phyloP scores from a whole-genome alignment of 2,888 invertebrate species.

The Mesochorus sp. region DNA sequence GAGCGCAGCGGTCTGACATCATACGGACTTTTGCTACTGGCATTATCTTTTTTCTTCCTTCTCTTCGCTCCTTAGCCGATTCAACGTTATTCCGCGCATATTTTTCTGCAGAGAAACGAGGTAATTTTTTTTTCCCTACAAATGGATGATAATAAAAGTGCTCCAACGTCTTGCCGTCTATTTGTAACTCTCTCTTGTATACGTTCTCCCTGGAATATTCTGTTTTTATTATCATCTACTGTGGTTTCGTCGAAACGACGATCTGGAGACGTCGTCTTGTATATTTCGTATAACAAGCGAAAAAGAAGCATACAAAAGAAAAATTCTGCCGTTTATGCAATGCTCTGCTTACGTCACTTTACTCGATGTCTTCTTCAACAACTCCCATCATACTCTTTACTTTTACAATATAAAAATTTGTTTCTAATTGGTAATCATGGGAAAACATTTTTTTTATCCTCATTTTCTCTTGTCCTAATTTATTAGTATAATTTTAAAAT shows the following conservation, averaged over 20 bases:
- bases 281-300: neutral
- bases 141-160: conserved; percentile 35
- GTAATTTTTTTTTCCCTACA: neutral
- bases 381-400: neutral
- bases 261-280: neutral
- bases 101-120: conserved; percentile 3
- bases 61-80: neutral
- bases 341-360: conserved; percentile 35
- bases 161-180: neutral
- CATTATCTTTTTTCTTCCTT: neutral
- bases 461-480: neutral
- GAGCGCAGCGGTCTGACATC: conserved; percentile 12
- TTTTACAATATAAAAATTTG: neutral
- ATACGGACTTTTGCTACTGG: conserved; percentile 19
- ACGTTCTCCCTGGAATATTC: neutral
- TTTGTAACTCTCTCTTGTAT: neutral
- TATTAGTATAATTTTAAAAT: neutral
- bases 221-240: conserved; percentile 32
- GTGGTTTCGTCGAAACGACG: neutral
- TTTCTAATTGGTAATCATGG: conserved; percentile 49
- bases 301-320: neutral
- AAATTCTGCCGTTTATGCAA: conserved; percentile 41
- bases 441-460: conserved; percentile 41
- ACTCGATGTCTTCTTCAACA: conserved; percentile 8
- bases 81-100: neutral